phyloP scores from a whole-genome alignment of 92 coral and sea anemone species.

The Muricea muricata region DNA sequence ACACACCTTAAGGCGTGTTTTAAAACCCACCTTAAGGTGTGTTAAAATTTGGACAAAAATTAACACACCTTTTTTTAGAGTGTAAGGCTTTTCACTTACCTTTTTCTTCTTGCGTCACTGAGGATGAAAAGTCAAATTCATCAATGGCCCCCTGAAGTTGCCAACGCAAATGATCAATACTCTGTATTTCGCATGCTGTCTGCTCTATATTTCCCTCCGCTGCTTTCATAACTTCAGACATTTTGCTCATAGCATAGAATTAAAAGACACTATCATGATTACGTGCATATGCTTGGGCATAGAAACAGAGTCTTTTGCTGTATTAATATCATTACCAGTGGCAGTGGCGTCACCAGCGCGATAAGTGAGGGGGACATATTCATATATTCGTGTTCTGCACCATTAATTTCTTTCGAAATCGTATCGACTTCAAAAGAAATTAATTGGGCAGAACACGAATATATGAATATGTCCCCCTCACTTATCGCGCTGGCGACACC shows the following conservation, averaged over 20 bases:
- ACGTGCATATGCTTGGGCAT: constrained; percentile 8
- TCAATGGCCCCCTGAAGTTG: neutral
- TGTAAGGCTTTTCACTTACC: neutral
- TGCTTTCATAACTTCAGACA: constrained; percentile 17
- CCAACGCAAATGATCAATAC: neutral
- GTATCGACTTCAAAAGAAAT: no score
- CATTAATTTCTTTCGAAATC: no score
- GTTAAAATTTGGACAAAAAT: no score
- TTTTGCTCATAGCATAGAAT: constrained; percentile 36
- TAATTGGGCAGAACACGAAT: no score
- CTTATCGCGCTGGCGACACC: no score
- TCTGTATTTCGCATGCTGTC: neutral
- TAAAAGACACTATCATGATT: constrained; percentile 17
- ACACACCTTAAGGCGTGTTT: no score
- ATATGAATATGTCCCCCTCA: no score
- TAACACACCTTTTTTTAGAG: no score
- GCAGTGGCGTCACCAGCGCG: no score
- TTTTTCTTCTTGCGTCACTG: neutral
- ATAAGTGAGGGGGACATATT: no score
- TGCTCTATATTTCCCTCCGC: neutral
- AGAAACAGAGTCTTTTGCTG: constrained; percentile 5
- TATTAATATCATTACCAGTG: neutral
- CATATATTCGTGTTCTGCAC: no score
- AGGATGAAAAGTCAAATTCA: neutral
- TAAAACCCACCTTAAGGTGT: no score